These are phyloP conservation scores for Leptogaster cylindrica DNA, from an alignment of 2,888 invertebrate species.

Conservation along the genomic window DNA sequence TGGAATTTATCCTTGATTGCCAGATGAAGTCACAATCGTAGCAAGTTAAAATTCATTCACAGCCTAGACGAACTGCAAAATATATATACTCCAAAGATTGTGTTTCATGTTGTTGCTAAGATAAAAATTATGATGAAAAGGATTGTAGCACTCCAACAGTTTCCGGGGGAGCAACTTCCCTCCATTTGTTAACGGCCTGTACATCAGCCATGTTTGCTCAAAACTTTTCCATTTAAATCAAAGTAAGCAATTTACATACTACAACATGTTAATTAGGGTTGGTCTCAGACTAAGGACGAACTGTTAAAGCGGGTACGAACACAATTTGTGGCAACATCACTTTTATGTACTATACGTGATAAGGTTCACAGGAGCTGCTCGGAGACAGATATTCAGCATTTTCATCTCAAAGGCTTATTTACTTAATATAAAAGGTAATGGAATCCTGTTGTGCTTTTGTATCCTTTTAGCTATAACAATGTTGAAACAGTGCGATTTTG, in stretches of 20 bases:
- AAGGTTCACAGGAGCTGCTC: constrained; percentile 18
- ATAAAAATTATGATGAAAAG: too few relatives aligned
- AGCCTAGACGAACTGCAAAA: constrained; percentile 1
- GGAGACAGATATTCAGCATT: constrained; percentile 17
- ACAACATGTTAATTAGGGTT: constrained; percentile 47
- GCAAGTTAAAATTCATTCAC: constrained; percentile 4
- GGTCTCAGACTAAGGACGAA: constrained; percentile 20
- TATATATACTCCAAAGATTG: too few relatives aligned
- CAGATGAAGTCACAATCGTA: constrained; percentile 7
- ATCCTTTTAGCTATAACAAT: constrained; percentile 1
- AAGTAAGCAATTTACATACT: constrained; percentile 48
- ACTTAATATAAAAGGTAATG: constrained; percentile 14
- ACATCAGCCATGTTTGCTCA: constrained; percentile 41
- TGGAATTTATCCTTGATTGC: background rate
- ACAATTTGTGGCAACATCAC: constrained; percentile 17
- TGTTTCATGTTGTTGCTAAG: too few relatives aligned
- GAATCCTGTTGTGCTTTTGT: background rate
- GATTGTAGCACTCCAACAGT: constrained; percentile 22
- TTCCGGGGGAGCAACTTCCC: constrained; percentile 11
- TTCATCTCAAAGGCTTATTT: constrained; percentile 29
- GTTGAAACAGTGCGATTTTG: background rate
- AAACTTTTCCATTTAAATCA: constrained; percentile 47
- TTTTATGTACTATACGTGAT: constrained; percentile 30
- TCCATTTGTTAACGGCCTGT: constrained; percentile 5
- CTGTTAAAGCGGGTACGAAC: constrained; percentile 17